phyloP scores from a whole-genome alignment of 1,140 invertebrate genomes.

The Gryon sp. region DNA sequence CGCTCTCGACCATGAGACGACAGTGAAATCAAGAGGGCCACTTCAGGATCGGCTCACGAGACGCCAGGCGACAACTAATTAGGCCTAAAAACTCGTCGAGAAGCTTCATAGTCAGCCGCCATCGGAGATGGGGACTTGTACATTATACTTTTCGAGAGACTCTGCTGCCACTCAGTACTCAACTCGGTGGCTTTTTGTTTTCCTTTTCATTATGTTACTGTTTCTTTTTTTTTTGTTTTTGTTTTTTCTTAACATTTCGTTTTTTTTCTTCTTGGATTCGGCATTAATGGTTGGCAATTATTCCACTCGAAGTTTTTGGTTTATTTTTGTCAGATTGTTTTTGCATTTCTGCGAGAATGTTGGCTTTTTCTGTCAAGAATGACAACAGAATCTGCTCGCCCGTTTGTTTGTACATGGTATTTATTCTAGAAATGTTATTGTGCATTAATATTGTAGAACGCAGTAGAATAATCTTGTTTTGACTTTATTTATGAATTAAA shows the following conservation, averaged over 20 bases:
- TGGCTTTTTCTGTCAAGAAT: too few species aligned
- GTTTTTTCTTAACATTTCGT: neutral
- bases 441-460: too few species aligned
- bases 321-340: neutral
- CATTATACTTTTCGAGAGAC: slow-evolving; percentile 59
- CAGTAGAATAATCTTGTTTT: too few species aligned
- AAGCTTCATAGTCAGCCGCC: slow-evolving; percentile 69
- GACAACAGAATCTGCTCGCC: too few species aligned
- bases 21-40: slow-evolving; percentile 64
- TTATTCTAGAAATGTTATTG: too few species aligned
- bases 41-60: slow-evolving; percentile 68
- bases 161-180: slow-evolving; percentile 64
- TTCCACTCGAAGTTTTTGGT: neutral
- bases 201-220: neutral
- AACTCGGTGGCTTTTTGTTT: too few species aligned
- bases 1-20: slow-evolving; percentile 54
- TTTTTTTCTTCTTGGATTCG: neutral
- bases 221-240: slow-evolving; percentile 4
- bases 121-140: slow-evolving; percentile 49
- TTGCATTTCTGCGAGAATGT: too few species aligned
- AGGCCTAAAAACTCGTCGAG: slow-evolving; percentile 77
- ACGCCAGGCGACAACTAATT: slow-evolving; percentile 79
- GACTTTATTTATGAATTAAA: too few species aligned
- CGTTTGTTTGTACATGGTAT: too few species aligned
- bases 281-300: slow-evolving; percentile 6